These are phyloP conservation scores for Oxystoma pomonae DNA, from an alignment of 2,888 invertebrate species.

Conservation along the genomic window DNA sequence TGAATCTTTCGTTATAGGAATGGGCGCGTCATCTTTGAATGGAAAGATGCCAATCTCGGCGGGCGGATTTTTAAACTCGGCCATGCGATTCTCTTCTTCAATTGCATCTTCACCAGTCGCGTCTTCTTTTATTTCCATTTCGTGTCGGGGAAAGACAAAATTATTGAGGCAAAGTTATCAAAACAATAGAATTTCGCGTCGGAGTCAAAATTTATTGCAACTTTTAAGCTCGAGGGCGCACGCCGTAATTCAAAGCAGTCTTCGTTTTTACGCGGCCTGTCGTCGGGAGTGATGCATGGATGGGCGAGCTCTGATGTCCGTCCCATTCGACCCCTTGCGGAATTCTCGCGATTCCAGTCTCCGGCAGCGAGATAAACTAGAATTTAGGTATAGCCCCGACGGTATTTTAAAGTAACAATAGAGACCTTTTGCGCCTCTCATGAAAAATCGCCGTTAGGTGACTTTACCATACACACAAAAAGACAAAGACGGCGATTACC, in stretches of 20 bases:
- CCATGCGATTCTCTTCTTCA: neutral
- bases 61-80: constrained; percentile 42
- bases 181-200: neutral
- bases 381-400: neutral
- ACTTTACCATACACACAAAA: too few relatives aligned
- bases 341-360: neutral
- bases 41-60: constrained; percentile 24
- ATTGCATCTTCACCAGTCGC: neutral
- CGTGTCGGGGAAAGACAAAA: neutral
- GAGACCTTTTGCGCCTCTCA: too few relatives aligned
- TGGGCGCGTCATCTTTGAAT: constrained; percentile 20
- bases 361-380: neutral
- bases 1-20: too few relatives aligned
- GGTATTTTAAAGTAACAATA: neutral
- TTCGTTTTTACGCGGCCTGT: neutral
- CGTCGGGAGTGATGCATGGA: constrained; percentile 44
- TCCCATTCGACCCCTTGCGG: constrained; percentile 18
- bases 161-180: too few relatives aligned
- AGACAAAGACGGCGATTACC: too few relatives aligned
- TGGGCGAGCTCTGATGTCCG: constrained; percentile 35
- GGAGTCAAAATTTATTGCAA: neutral
- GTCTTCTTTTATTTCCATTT: neutral
- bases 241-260: constrained; percentile 17
- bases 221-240: constrained; percentile 26
- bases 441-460: too few relatives aligned